phyloP scores from a whole-genome alignment of 2,888 invertebrate genomes.

The Odontocolon sp. region DNA sequence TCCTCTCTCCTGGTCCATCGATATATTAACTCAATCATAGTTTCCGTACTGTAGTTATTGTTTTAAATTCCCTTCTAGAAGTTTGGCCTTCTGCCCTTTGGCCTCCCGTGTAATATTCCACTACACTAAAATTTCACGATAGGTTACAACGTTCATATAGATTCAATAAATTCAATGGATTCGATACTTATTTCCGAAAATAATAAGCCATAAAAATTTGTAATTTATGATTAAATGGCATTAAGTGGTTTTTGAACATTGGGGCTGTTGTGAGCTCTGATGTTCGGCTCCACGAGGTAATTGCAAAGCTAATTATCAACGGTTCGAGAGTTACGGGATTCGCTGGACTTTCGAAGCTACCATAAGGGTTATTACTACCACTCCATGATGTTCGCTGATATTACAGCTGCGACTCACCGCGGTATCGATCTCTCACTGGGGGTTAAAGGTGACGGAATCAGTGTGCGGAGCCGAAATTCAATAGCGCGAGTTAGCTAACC shows the following conservation, averaged over 20 bases:
- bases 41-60: neutral
- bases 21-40: constrained; percentile 13
- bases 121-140: too few species aligned
- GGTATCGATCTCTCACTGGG: constrained; percentile 38
- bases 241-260: neutral
- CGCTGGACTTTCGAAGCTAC: constrained; percentile 28
- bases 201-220: too few species aligned
- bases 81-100: too few species aligned
- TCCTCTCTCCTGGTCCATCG: neutral
- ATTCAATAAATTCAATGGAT: neutral
- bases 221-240: neutral
- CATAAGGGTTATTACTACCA: constrained; percentile 2
- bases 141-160: too few species aligned
- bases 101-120: too few species aligned
- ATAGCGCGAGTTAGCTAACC: constrained; percentile 19
- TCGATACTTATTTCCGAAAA: neutral
- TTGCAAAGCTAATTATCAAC: constrained; percentile 46
- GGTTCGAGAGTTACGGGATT: constrained; percentile 16
- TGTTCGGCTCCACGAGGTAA: constrained; percentile 27
- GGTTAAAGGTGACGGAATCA: constrained; percentile 38
- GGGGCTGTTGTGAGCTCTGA: neutral
- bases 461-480: constrained; percentile 45
- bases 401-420: constrained; percentile 17
- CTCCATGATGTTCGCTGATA: constrained; percentile 2
- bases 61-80: too few species aligned